phyloP scores from a whole-genome alignment of 2,888 invertebrate species.

The Lasioglossum oenotherae region DNA sequence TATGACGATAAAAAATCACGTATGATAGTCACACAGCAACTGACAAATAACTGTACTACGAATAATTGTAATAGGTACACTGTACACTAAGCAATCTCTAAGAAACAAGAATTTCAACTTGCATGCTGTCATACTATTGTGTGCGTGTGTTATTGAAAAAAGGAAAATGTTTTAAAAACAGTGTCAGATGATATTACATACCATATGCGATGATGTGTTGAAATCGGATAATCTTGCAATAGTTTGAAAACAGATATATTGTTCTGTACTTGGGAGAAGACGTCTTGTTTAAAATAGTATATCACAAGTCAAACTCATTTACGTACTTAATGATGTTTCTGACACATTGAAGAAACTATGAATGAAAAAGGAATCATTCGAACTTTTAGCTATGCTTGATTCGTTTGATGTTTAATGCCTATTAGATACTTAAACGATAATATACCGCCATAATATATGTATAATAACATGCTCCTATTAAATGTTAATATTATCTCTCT shows the following conservation, averaged over 20 bases:
- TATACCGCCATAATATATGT: not conserved
- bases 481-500: not conserved
- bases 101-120: not conserved
- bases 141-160: not conserved
- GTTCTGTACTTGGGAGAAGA: constrained; percentile 25
- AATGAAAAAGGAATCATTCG: constrained; percentile 64
- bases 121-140: not conserved
- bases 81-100: not conserved
- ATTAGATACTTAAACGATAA: constrained; percentile 7
- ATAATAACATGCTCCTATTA: not conserved
- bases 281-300: constrained; percentile 12
- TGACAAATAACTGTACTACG: constrained; percentile 6
- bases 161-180: not conserved
- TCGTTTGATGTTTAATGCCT: constrained; percentile 11
- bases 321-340: constrained; percentile 80
- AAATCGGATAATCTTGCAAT: constrained; percentile 50
- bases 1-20: constrained; percentile 16
- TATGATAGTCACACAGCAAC: not conserved
- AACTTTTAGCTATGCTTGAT: constrained; percentile 8
- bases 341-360: constrained; percentile 81
- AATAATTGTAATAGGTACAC: not conserved
- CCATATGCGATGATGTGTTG: constrained; percentile 66
- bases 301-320: constrained; percentile 47
- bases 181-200: constrained; percentile 61
- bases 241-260: constrained; percentile 27